Evolutionary conservation across 2,888 invertebrate genomes (phyloP), one percentile per base, ranked within the genome.

Genomic region (Mesoligia furuncula): DNA sequence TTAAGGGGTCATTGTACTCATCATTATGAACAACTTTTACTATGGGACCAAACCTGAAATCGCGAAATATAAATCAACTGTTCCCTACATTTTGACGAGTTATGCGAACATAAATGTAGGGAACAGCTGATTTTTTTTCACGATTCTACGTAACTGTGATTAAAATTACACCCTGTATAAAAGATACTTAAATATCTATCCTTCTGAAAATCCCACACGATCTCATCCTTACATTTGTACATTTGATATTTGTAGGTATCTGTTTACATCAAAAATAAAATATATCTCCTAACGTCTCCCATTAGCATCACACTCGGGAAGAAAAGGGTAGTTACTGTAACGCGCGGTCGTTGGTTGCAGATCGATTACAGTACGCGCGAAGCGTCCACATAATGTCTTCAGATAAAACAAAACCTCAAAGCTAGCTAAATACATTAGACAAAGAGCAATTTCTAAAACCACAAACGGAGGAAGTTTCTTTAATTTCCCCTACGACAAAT

Each of bases 261-360:
- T 20, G 5, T 70, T 39, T 27, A 27, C 66, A 42, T 27, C 27
- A 39, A 27, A 67, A n/a, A n/a, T n/a, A 13, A 1, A 20, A 48
- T n/a, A n/a, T 31, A 67, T 36, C 27, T 20, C 6, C 1, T 45
- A 11, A 24, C 9, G 17, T 45, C 39, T 42, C 6, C 24, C 31
- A 20, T 48, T 72, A 27, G 9, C 6, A 48, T 72, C 36, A 27
- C 39, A 51, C 39, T 27, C 24, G 27, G 51, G 17, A 27, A 27
- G 13, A 42, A 74, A 73, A 73, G 7, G 17, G 1, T n/a, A n/a
- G n/a, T 65, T 78, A 42, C 17, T 15, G 20, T 27, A 79, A 27
- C 20, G 4, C 42, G 42, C 69, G 59, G 75, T 54, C 69, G 39
- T 74, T 42, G 57, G 45, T n/a, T n/a, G n/a, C n/a, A n/a, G n/a